phyloP scores from a whole-genome alignment of 2,888 invertebrate genomes.

The Cacoxenus indagator region DNA sequence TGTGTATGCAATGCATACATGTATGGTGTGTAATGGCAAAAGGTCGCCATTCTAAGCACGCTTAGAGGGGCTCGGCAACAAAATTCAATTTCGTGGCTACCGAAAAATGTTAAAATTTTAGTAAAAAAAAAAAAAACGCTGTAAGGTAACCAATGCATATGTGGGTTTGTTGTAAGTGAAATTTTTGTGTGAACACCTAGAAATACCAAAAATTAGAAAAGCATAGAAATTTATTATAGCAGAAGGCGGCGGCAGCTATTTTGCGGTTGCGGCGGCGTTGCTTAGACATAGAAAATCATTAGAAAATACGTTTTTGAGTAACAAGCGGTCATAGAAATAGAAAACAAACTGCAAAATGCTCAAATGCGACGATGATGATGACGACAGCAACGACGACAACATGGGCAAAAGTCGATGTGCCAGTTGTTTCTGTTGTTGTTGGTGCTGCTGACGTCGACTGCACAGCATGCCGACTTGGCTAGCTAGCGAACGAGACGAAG shows the following conservation, averaged over 20 bases:
- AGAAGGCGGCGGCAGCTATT: conserved; percentile 24
- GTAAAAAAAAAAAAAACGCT: too few species aligned
- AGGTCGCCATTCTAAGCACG: too few species aligned
- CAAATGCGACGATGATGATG: conserved; percentile 14
- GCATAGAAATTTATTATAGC: not conserved
- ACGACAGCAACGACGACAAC: conserved; percentile 1
- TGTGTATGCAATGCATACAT: too few species aligned
- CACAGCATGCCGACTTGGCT: not conserved
- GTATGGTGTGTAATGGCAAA: too few species aligned
- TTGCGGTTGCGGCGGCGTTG: conserved; percentile 38
- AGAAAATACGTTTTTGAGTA: conserved; percentile 49
- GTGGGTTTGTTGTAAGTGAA: too few species aligned
- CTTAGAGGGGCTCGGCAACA: too few species aligned
- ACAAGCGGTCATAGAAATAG: conserved; percentile 63
- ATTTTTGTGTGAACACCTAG: too few species aligned
- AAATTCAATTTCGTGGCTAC: too few species aligned
- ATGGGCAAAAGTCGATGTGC: not conserved
- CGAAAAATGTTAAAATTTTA: too few species aligned
- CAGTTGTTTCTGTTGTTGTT: too few species aligned
- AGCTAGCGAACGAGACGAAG: too few species aligned
- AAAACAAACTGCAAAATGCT: conserved; percentile 36
- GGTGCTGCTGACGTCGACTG: not conserved
- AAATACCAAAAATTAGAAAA: not conserved
- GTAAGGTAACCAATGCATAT: too few species aligned
- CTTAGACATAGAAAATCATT: conserved; percentile 55